Evolutionary conservation across 2,113 vertebrate species (phyloP), one percentile per base, ranked within the genome.

Genomic region (Prunella fulvescens): DNA sequence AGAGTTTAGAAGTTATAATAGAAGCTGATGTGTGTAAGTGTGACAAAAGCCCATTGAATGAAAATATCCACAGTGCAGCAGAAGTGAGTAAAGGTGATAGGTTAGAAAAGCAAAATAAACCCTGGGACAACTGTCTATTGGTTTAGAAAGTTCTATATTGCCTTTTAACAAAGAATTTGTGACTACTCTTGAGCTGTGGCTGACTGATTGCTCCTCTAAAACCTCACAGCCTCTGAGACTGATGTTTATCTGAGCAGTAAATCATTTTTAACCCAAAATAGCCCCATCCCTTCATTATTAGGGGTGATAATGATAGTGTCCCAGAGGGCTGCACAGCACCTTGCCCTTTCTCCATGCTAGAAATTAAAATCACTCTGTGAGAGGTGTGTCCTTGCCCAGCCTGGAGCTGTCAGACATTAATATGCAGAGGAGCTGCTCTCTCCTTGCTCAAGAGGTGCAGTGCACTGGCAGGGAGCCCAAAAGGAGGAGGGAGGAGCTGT

Each of bases 241-340:
- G 57, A 4, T 25, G 23, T 37, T 37, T 25, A 37, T 37, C 57
- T 58, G 57, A 58, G n/a, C n/a, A 17, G 25, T 37, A 58, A 58
- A 58, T 17, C 10, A 3, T 17, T 58, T 23, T 25, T 58, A 58
- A 14, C n/a, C 57, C n/a, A 24, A 58, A 37, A 58, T 8, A 58
- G 23, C 3, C 23, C 57, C 57, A 25, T 37, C 23, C n/a, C 57
- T 60, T 37, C 57, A 37, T 37, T 60, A 18, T 8, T 25, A 25
- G n/a, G n/a, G 57, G n/a, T 37, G 57, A 11, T 17, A 37, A 60
- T 37, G 57, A 37, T 2, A 17, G 11, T 26, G 35, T 61, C 62
- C 72, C 0, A 0, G 9, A 1, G 1, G 39, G 25, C 2, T 12
- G 19, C 37, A 9, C 1, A 1, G 25, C 40, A 40, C 3, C 1